Conservation (phyloP, 2,888 invertebrate species). For the Microdon myrmicae region DNA sequence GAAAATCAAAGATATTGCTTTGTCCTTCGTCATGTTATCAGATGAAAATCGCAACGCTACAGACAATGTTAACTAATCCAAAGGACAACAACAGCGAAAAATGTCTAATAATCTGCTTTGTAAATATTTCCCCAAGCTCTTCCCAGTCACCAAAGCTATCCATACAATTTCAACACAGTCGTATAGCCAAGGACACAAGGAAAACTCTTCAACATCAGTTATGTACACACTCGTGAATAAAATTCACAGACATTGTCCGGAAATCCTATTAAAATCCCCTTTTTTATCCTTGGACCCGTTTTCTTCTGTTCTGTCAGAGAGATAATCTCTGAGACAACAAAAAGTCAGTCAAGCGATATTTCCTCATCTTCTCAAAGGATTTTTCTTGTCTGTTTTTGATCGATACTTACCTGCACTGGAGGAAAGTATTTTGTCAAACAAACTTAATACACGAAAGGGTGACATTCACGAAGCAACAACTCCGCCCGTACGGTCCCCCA, state of each 20-base stretch:
- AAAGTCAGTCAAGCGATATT: constrained; percentile 23
- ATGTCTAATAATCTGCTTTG: constrained; percentile 48
- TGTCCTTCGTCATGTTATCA: constrained; percentile 28
- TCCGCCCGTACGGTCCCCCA: constrained; percentile 5
- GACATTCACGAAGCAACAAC: constrained; percentile 15
- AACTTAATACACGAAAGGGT: constrained; percentile 34
- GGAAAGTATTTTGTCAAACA: constrained; percentile 33
- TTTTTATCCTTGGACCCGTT: constrained; percentile 41
- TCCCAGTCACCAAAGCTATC: constrained; percentile 1
- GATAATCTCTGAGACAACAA: constrained; percentile 41
- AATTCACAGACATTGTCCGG: constrained; percentile 50
- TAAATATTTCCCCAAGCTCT: constrained; percentile 45
- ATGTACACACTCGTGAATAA: constrained; percentile 17
- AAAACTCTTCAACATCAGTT: constrained; percentile 29
- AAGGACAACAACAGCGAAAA: constrained; percentile 22
- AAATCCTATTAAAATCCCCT: constrained; percentile 50
- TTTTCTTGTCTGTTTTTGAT: not conserved
- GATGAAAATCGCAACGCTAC: constrained; percentile 36
- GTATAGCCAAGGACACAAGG: constrained; percentile 41
- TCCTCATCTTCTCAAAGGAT: constrained; percentile 5
- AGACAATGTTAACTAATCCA: constrained; percentile 7
- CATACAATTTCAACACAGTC: constrained; percentile 7
- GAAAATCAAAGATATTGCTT: constrained; percentile 45
- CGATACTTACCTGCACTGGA: constrained; percentile 7
- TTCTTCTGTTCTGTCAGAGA: constrained; percentile 43